Evolutionary conservation across 2,113 vertebrate species (phyloP).

Genomic region (Galeopterus variegatus): DNA sequence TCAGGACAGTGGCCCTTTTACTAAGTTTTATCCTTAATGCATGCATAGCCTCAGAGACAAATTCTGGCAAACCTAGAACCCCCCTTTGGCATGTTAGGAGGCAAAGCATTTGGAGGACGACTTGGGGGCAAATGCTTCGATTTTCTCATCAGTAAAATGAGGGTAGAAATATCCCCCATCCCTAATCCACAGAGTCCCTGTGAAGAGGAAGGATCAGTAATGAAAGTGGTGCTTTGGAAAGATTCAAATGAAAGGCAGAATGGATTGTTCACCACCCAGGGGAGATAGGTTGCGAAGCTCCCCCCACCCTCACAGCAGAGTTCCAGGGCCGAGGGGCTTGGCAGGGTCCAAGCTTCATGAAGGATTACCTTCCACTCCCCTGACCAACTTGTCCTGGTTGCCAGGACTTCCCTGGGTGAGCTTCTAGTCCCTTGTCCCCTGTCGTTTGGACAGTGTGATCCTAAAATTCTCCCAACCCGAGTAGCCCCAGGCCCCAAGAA

Average conservation of each 20-base stretch:
- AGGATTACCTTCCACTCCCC: rapidly evolving
- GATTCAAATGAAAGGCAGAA: background rate
- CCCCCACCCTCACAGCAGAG: background rate
- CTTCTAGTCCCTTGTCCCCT: background rate
- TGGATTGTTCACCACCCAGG: background rate
- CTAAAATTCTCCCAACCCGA: too few relatives aligned
- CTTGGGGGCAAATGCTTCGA: background rate
- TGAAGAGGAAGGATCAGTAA: background rate
- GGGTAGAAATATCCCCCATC: background rate
- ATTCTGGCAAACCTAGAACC: background rate
- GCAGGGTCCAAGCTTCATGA: background rate
- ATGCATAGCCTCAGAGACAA: background rate
- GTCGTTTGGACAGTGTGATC: background rate
- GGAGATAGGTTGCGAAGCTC: background rate
- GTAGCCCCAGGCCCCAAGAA: too few relatives aligned
- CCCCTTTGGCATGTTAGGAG: background rate
- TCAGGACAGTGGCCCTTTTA: background rate
- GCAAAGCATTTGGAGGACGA: background rate
- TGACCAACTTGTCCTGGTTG: background rate
- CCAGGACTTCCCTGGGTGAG: background rate
- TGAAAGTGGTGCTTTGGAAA: background rate
- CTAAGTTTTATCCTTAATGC: background rate
- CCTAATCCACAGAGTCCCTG: rapidly evolving
- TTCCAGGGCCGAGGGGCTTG: background rate
- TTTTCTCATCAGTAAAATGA: background rate